Evolutionary conservation across 2,888 invertebrate genomes (phyloP).

Genomic region (Chymomyza caudatula): DNA sequence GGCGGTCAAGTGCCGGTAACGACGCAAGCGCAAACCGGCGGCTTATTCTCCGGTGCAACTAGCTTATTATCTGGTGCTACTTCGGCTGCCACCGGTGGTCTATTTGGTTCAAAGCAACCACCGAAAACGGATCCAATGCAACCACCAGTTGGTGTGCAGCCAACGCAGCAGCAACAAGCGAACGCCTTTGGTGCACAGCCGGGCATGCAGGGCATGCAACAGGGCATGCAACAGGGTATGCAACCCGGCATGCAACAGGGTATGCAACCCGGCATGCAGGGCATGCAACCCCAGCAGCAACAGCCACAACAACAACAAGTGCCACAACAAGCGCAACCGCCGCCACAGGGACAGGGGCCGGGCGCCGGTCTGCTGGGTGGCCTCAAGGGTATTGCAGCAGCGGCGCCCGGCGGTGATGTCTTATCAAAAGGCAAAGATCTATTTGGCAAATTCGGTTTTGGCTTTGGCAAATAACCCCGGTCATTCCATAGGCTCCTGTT

Average conservation of each 20-base stretch:
- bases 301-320: conserved; percentile 78
- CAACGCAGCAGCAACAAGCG: conserved; percentile 77
- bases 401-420: conserved; percentile 90
- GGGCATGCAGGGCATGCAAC: conserved; percentile 46
- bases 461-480: conserved; percentile 85
- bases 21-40: conserved; percentile 75
- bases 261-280: conserved; percentile 50
- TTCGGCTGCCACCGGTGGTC: conserved; percentile 78
- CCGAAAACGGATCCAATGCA: conserved; percentile 79
- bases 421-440: conserved; percentile 95
- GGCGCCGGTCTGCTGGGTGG: conserved; percentile 94
- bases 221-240: conserved; percentile 17
- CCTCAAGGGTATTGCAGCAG: conserved; percentile 93
- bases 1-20: conserved; percentile 73
- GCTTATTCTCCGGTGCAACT: conserved; percentile 78
- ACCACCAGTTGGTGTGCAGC: conserved; percentile 78
- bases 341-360: conserved; percentile 76
- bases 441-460: conserved; percentile 90
- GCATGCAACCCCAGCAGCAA: conserved; percentile 32
- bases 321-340: conserved; percentile 74
- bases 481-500: conserved; percentile 75
- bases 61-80: conserved; percentile 78
- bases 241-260: conserved; percentile 23
- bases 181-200: conserved; percentile 70
- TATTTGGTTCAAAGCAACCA: conserved; percentile 78